Evolutionary conservation across 23 tunicate genomes (phyloP), one percentile per base, ranked within the genome.

Genomic region (Trididemnum miniatum): DNA sequence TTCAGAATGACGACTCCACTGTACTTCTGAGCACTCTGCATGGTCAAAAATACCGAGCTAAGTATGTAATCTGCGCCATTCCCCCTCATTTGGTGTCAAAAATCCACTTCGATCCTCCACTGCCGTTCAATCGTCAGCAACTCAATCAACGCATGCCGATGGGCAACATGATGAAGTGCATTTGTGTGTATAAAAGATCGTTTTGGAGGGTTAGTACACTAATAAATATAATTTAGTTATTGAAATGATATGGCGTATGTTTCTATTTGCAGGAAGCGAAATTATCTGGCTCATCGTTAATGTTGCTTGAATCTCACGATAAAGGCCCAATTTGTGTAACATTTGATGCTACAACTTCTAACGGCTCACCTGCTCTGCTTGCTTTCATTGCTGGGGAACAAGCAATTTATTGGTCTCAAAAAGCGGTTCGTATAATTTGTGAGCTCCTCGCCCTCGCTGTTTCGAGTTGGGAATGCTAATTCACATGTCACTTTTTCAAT

Each of bases 361-460:
- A 84, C 1, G 98, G 89, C 29, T 78, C 86, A 36, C 98, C 98
- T 1, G 98, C 98, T 3, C 20, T 93, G 37, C 85, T 93, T 2
- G 89, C 89, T 34, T 93, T 93, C 52, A 88, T 93, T 35, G 88
- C 95, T 24, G 98, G 86, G 1, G 93, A 93, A 38, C 90, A 93
- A 31, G 93, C 98, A 1, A 65, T 69, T 25, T 84, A 88, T 38
- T 93, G 98, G 98, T 59, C 93, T 0, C 52, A 49, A 15, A 88
- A 88, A 37, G 36, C 93, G 65, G 97, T 91, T n/a, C n/a, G n/a
- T n/a, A n/a, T n/a, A n/a, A n/a, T n/a, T n/a, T n/a, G n/a, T n/a
- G n/a, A n/a, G n/a, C n/a, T n/a, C n/a, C n/a, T n/a, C n/a, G n/a
- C n/a, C n/a, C n/a, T n/a, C n/a, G n/a, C n/a, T n/a, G n/a, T n/a